Evolutionary conservation across 2,888 invertebrate species (phyloP).

Genomic region (Eulithis testata): DNA sequence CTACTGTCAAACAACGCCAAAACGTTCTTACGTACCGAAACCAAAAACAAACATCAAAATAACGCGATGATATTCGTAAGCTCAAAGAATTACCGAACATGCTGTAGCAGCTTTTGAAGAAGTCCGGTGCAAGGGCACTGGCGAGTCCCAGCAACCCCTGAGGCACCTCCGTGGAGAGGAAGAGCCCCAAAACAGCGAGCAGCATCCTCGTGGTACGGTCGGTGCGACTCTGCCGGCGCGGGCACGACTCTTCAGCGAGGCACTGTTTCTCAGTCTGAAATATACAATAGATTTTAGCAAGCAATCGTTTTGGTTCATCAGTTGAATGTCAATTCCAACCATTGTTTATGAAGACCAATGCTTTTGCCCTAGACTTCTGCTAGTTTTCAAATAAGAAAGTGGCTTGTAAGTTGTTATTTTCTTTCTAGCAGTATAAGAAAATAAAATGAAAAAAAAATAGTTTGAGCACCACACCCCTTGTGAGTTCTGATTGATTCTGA

Average conservation of each 20-base stretch:
- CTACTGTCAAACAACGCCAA: too few relatives aligned
- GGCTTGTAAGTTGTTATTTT: too few relatives aligned
- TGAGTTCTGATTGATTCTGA: conserved; percentile 29
- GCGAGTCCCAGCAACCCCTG: conserved; percentile 94
- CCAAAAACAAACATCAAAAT: too few relatives aligned
- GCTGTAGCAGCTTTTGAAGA: conserved; percentile 92
- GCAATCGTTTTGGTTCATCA: too few relatives aligned
- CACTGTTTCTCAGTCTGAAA: conserved; percentile 75
- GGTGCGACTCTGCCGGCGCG: conserved; percentile 79
- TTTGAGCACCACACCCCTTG: conserved; percentile 1
- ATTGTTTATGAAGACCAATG: too few relatives aligned
- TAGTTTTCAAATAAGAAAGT: too few relatives aligned
- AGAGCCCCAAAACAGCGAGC: conserved; percentile 93
- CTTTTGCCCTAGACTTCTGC: too few relatives aligned
- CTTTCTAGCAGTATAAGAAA: too few relatives aligned
- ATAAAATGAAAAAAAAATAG: too few relatives aligned
- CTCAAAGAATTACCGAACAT: conserved; percentile 85
- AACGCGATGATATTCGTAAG: neutral
- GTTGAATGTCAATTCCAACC: too few relatives aligned
- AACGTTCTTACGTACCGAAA: too few relatives aligned
- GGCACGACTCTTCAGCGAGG: conserved; percentile 70
- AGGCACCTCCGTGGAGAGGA: conserved; percentile 95
- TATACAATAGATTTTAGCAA: neutral
- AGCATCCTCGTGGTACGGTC: conserved; percentile 96
- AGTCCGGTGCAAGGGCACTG: conserved; percentile 90